phyloP scores from a whole-genome alignment of 2,113 vertebrate genomes.

The Meriones unguiculatus region DNA sequence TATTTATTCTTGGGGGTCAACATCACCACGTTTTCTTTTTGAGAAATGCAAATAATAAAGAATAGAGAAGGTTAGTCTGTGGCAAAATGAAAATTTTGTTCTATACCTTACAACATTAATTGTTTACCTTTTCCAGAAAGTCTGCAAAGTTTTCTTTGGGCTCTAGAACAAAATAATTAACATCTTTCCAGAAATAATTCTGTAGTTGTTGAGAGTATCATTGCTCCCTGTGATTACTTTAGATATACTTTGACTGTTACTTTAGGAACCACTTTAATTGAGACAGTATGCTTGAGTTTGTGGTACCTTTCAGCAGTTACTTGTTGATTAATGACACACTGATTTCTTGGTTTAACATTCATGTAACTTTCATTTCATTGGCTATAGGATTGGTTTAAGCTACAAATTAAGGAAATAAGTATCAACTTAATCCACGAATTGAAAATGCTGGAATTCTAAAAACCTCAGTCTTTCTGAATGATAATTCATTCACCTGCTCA shows the following conservation, averaged over 20 bases:
- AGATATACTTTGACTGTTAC: background rate
- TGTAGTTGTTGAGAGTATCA: background rate
- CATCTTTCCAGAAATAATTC: background rate
- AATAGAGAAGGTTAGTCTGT: constrained; percentile 69
- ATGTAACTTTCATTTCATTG: background rate
- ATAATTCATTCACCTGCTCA: background rate
- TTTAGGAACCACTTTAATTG: constrained; percentile 1
- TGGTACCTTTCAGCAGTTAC: constrained; percentile 16
- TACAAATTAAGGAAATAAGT: constrained; percentile 16
- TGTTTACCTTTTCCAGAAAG: constrained; percentile 54
- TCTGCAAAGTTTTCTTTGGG: constrained; percentile 74
- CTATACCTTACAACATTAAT: constrained; percentile 34
- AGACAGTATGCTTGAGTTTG: background rate
- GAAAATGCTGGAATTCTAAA: background rate
- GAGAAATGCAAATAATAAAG: constrained; percentile 58
- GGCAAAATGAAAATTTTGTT: constrained; percentile 77
- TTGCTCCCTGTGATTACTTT: background rate
- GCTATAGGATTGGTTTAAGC: background rate
- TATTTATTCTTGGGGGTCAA: background rate
- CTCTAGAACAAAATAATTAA: constrained; percentile 69
- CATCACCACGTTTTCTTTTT: constrained; percentile 67
- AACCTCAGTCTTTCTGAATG: background rate
- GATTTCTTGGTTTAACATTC: background rate
- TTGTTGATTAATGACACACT: background rate
- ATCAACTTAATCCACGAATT: background rate